Percentiles rank a stretch among this genome's conserved stretches.
These are phyloP conservation scores for Lepidochitona cinerea DNA, from an alignment of 2,888 invertebrate species.

Conservation along the genomic window DNA sequence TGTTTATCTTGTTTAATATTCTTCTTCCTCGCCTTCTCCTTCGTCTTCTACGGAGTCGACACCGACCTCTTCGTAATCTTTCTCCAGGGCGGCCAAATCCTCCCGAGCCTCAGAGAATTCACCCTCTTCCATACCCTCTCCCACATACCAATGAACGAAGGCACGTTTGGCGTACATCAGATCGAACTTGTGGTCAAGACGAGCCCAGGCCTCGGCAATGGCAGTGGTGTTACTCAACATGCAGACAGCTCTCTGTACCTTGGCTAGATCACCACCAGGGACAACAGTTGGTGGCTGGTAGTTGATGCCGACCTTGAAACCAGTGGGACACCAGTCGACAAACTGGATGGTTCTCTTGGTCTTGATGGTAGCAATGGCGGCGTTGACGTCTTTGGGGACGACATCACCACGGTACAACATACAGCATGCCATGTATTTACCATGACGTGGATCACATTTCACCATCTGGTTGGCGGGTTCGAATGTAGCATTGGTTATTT, in stretches of 20 bases:
- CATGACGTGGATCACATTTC: not conserved
- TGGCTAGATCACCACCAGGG: not conserved
- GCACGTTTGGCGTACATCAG: not conserved
- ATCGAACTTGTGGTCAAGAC: not conserved
- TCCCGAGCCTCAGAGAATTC: not conserved
- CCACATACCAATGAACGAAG: not conserved
- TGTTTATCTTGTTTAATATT: not conserved
- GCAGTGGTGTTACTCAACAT: not conserved
- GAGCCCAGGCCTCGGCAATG: not conserved
- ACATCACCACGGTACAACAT: not conserved
- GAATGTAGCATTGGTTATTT: not conserved
- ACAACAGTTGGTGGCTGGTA: not conserved
- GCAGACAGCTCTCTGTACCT: not conserved
- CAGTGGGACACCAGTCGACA: not conserved
- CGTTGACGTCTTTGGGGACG: not conserved
- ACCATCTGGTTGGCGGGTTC: not conserved
- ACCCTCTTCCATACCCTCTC: not conserved
- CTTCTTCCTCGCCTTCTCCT: not conserved
- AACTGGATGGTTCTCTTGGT: not conserved
- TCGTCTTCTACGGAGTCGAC: not conserved
- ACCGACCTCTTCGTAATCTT: not conserved
- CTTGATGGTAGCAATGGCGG: not conserved
- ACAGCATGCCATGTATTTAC: not conserved
- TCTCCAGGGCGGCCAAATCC: not conserved
- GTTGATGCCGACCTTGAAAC: not conserved